Evolutionary conservation across 2,888 invertebrate genomes (phyloP).

Genomic region (Geophilus truncorum): DNA sequence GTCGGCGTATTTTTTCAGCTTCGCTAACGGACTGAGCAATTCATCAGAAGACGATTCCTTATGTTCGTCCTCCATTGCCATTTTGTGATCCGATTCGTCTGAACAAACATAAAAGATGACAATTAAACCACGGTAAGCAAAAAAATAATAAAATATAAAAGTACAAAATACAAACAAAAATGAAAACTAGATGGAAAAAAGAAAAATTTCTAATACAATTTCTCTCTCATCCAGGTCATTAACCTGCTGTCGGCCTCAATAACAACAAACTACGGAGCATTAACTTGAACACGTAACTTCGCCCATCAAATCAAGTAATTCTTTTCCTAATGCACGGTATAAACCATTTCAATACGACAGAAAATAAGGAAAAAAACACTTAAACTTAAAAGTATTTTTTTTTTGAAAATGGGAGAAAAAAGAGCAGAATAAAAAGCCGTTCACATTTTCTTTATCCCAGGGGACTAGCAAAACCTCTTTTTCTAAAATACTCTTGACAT

Average conservation of each 20-base stretch:
- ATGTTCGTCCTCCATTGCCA: slow-evolving; percentile 28
- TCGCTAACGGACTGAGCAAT: slow-evolving; percentile 46
- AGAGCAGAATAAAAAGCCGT: not conserved
- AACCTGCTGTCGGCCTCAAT: slow-evolving; percentile 9
- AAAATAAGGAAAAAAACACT: not conserved
- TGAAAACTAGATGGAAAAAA: not conserved
- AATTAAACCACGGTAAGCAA: not conserved
- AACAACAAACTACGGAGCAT: slow-evolving; percentile 1
- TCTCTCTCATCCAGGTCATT: slow-evolving; percentile 6
- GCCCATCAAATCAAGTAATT: not conserved
- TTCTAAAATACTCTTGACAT: not conserved
- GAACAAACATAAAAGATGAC: not conserved
- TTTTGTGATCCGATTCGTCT: not conserved
- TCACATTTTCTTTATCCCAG: not conserved
- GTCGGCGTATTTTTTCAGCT: slow-evolving; percentile 48
- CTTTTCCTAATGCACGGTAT: not conserved
- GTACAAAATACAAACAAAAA: not conserved
- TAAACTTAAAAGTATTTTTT: not conserved
- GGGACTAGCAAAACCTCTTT: not conserved
- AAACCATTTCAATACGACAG: not conserved
- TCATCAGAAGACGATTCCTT: slow-evolving; percentile 42
- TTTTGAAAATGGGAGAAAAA: not conserved
- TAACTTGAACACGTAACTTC: not conserved
- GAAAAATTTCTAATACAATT: not conserved
- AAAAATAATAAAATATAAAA: not conserved